Evolutionary conservation across 1,140 invertebrate species (phyloP).

Genomic region (Sogatella furcifera): DNA sequence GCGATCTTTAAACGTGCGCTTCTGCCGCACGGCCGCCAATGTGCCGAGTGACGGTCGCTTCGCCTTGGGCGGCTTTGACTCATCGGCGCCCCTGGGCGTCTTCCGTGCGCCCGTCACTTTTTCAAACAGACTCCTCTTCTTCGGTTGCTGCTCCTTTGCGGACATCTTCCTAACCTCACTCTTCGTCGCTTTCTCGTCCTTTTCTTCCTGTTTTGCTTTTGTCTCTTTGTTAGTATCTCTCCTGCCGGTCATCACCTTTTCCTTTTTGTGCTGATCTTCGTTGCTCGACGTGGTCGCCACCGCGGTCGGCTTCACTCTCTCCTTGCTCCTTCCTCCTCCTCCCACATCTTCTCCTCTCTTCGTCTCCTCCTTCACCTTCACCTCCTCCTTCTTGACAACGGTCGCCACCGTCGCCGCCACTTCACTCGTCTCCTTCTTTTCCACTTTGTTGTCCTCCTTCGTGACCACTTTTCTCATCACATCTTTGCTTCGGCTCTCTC

Average conservation of each 20-base stretch:
- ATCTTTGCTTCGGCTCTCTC: neutral
- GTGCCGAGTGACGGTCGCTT: neutral
- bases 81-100: neutral
- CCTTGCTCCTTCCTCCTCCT: neutral
- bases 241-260: neutral
- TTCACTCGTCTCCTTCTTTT: neutral
- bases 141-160: neutral
- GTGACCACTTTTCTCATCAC: neutral
- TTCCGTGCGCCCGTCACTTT: constrained; percentile 4
- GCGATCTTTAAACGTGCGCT: constrained; percentile 21
- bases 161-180: constrained; percentile 1
- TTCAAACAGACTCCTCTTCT: constrained; percentile 9
- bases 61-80: no score
- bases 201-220: constrained; percentile 9
- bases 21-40: constrained; percentile 16
- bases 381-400: neutral
- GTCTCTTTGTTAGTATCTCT: neutral
- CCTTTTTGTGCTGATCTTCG: constrained; percentile 1
- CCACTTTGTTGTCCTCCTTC: constrained; percentile 7
- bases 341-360: neutral
- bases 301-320: neutral
- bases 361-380: neutral
- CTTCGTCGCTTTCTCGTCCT: constrained; percentile 5
- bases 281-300: neutral
- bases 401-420: no score